phyloP scores from a whole-genome alignment of 2,888 invertebrate genomes.

The Tenthredo distinguenda region DNA sequence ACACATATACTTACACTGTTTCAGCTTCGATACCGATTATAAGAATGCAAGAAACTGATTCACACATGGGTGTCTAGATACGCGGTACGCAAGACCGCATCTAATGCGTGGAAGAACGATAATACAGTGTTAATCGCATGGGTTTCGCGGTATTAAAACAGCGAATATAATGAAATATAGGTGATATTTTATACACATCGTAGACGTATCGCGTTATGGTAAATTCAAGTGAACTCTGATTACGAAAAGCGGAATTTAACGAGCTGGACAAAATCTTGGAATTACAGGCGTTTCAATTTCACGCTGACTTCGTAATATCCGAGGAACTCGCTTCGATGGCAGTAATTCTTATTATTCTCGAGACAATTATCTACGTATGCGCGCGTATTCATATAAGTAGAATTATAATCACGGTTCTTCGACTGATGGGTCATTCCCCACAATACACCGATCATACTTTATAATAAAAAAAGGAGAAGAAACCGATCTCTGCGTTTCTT shows the following conservation, averaged over 20 bases:
- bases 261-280: neutral
- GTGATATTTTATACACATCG: neutral
- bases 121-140: neutral
- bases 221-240: neutral
- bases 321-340: neutral
- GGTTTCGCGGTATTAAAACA: neutral
- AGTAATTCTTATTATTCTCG: neutral
- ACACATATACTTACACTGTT: neutral
- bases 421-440: neutral
- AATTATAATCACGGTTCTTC: neutral
- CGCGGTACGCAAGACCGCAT: neutral
- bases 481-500: neutral
- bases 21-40: neutral
- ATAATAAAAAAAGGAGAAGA: neutral
- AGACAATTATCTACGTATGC: neutral
- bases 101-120: neutral
- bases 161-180: neutral
- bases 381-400: neutral
- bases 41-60: neutral
- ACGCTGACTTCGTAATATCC: neutral
- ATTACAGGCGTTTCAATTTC: neutral
- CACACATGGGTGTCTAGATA: neutral
- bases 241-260: neutral
- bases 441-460: neutral
- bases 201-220: neutral